Percentiles rank a stretch among this genome's conserved stretches.
Conservation (phyloP, 2,797 vertebrate species). For the Gymnocypris eckloni region DNA sequence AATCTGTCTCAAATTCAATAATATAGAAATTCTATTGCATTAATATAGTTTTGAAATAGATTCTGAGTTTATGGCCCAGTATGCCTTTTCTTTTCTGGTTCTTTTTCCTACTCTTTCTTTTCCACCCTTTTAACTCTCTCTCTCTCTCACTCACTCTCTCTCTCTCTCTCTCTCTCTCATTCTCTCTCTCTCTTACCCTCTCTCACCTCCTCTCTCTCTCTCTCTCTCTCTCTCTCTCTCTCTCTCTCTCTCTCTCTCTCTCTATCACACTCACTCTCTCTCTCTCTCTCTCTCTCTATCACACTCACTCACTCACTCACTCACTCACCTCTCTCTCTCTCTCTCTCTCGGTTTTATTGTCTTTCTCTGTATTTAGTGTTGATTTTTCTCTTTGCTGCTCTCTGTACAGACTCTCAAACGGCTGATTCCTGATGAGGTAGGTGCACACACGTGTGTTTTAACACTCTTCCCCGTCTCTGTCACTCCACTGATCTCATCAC, state of each 20-base stretch:
- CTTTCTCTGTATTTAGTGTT: conserved; percentile 34
- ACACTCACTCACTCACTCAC: not conserved
- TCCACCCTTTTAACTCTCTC: not conserved
- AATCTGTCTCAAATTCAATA: not conserved
- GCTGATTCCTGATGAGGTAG: conserved; percentile 85
- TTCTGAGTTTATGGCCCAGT: not conserved
- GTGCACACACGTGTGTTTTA: conserved; percentile 54
- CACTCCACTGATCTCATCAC: conserved; percentile 5
- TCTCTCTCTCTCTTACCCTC: not conserved
- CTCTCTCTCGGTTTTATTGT: not conserved
- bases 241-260: not conserved
- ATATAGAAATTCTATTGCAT: not conserved
- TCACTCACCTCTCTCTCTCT: not conserved
- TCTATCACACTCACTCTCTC: no score
- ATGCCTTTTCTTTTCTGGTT: not conserved
- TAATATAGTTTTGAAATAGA: not conserved
- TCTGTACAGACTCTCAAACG: conserved; percentile 80
- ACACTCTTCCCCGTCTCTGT: not conserved
- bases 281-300: no score
- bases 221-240: not conserved
- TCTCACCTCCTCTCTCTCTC: not conserved
- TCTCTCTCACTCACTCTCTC: not conserved
- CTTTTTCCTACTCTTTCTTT: not conserved
- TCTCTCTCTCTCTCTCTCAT: no score
- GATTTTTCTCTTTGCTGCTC: conserved; percentile 35